Percentiles rank a stretch among this genome's conserved stretches.
phyloP scores from a whole-genome alignment of 2,113 vertebrate genomes.

The Ardeotis arabs region DNA sequence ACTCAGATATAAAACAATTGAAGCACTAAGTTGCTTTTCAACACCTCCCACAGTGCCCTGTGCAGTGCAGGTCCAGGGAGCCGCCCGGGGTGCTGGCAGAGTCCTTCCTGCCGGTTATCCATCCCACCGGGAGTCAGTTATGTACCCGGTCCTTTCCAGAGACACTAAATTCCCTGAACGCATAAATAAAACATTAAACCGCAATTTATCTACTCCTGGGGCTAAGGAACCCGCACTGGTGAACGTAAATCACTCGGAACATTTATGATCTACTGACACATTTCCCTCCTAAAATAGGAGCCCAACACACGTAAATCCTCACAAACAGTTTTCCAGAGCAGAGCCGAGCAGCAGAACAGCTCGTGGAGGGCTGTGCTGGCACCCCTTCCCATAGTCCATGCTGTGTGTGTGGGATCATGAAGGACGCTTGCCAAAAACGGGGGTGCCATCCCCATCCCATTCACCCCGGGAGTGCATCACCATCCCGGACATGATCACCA shows the following conservation, averaged over 20 bases:
- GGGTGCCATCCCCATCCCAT: background rate
- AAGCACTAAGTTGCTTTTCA: background rate
- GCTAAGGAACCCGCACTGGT: background rate
- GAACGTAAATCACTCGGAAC: background rate
- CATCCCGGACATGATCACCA: fast-evolving
- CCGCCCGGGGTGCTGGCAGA: fast-evolving
- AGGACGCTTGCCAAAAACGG: background rate
- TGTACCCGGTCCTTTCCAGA: background rate
- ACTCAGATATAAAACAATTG: constrained; percentile 20
- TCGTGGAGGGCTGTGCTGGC: background rate
- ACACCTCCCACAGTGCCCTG: background rate
- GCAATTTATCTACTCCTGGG: constrained; percentile 22
- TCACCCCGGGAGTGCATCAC: background rate
- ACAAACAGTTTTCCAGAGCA: fast-evolving
- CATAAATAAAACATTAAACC: background rate
- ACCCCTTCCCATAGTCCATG: background rate
- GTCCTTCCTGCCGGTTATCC: background rate
- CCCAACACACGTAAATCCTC: background rate
- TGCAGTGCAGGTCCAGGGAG: background rate
- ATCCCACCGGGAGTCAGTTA: background rate
- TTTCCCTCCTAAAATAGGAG: constrained; percentile 15
- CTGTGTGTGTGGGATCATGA: fast-evolving
- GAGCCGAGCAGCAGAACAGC: background rate
- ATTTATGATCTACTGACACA: constrained; percentile 33
- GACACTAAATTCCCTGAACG: constrained; percentile 3